Evolutionary conservation across 2,888 invertebrate species (phyloP).

Genomic region (Lapara coniferarum): DNA sequence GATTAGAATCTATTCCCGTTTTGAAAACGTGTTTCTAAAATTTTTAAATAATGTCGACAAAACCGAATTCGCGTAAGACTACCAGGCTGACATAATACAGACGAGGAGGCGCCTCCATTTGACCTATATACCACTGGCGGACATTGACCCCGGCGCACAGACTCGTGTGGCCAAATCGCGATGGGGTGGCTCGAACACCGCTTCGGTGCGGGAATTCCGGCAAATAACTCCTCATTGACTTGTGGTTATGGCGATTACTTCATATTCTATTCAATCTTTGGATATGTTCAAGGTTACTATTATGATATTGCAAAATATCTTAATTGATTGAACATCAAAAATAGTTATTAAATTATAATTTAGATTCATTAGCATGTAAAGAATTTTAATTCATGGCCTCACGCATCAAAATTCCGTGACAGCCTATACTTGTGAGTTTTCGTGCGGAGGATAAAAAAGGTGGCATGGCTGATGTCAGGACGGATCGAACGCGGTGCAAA

Average conservation of each 20-base stretch:
- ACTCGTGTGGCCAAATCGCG: slow-evolving; percentile 58
- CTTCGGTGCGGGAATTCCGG: not conserved
- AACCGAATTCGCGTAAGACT: slow-evolving; percentile 54
- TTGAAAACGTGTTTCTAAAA: slow-evolving; percentile 52
- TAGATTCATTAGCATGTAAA: not conserved
- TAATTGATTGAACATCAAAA: not conserved
- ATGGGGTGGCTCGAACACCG: slow-evolving; percentile 46
- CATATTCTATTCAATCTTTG: not conserved
- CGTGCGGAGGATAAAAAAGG: slow-evolving; percentile 34
- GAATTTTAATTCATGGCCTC: not conserved
- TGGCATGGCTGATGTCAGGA: slow-evolving; percentile 48
- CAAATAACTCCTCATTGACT: slow-evolving; percentile 15
- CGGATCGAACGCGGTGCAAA: slow-evolving; percentile 62
- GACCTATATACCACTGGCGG: slow-evolving; percentile 77
- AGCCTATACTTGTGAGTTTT: not conserved
- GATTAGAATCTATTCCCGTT: slow-evolving; percentile 53
- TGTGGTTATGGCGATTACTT: not conserved
- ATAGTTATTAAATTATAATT: not conserved
- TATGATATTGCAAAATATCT: not conserved
- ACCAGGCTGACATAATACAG: slow-evolving; percentile 71
- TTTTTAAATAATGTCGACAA: slow-evolving; percentile 53
- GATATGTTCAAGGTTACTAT: not conserved
- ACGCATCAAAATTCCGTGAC: not conserved
- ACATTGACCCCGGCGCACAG: slow-evolving; percentile 71
- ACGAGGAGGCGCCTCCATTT: slow-evolving; percentile 76